Base-by-base conservation (phyloP, 2,113 vertebrate genomes). In the Otus sunia region DNA sequence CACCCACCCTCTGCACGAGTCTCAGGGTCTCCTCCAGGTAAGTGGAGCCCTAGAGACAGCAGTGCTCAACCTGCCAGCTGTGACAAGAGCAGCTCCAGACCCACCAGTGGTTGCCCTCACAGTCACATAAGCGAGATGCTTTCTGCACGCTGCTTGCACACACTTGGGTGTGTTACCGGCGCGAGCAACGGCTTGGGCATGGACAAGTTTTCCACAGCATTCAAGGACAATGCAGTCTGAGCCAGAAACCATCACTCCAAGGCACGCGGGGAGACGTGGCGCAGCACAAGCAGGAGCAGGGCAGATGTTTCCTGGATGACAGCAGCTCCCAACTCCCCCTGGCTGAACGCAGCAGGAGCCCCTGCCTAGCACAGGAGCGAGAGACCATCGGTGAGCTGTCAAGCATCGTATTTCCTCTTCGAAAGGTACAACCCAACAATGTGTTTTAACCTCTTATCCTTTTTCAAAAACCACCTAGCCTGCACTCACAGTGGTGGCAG, bases 121-220 rank as follows among this genome's bases (percentile, higher is more conserved):
- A 2, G 14, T 4, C 16, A 5, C 2, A 15, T 15, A 36, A 41
- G n/a, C 47, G 2, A 8, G 36, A 22, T 2, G 2, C 16, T 25
- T n/a, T 50, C 11, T 5, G 4, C 32, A 23, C 43, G 0, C 36
- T 36, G 53, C n/a, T 55, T 8, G 41, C n/a, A 26, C 41, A 6
- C n/a, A 1, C 55, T 22, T 5, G 64, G 47, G 56, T 63, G 21
- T n/a, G 30, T 25, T 19, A 55, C 41, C 1, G 2, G 69, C 10
- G 26, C 39, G 12, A 32, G 39, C 62, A 22, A 56, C 5, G 30
- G 18, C 39, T 21, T 15, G 25, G 25, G 27, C 14, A 19, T 0
- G 4, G 52, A 26, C 14, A 39, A 19, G 32, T 50, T 37, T 43
- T 14, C 50, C 29, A 16, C 43, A 52, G 73, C 22, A 25, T 64